phyloP scores from a whole-genome alignment of 1,140 invertebrate genomes.

The Drosophila bocqueti region DNA sequence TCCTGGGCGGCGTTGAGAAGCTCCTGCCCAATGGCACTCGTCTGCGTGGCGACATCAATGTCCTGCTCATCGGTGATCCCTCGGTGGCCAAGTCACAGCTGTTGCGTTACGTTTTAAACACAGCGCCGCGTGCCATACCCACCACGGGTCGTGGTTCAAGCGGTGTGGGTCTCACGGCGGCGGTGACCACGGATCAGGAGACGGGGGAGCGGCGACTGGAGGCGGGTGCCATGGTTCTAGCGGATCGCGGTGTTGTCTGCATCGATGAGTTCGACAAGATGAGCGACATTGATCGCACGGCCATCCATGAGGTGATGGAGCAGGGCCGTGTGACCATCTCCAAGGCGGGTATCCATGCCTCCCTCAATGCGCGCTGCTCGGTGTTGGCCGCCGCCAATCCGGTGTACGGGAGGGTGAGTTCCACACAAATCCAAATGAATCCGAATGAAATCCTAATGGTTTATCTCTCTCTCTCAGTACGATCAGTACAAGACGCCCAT shows the following conservation, averaged over 20 bases:
- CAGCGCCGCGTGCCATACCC: slow-evolving; percentile 97
- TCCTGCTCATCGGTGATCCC: slow-evolving; percentile 99
- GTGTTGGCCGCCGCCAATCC: slow-evolving; percentile 99
- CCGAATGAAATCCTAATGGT: neutral
- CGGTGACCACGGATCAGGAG: slow-evolving; percentile 98
- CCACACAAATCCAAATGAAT: neutral
- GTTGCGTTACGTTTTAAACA: slow-evolving; percentile 96
- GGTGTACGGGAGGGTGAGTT: slow-evolving; percentile 96
- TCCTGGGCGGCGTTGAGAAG: slow-evolving; percentile 98
- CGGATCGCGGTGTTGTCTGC: slow-evolving; percentile 98
- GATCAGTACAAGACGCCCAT: slow-evolving; percentile 99
- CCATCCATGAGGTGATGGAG: slow-evolving; percentile 99
- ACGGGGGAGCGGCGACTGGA: slow-evolving; percentile 96
- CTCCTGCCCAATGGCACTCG: slow-evolving; percentile 97
- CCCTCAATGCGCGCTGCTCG: slow-evolving; percentile 98
- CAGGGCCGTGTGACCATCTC: slow-evolving; percentile 98
- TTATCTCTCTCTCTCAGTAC: slow-evolving; percentile 88
- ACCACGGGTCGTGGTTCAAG: slow-evolving; percentile 98
- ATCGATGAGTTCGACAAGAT: slow-evolving; percentile 99
- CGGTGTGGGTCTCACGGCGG: slow-evolving; percentile 99
- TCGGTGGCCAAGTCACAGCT: slow-evolving; percentile 99
- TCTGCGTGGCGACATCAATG: slow-evolving; percentile 99
- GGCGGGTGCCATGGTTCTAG: slow-evolving; percentile 99
- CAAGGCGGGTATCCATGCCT: slow-evolving; percentile 99
- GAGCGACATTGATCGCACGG: slow-evolving; percentile 99